Conservation (phyloP, 2,113 vertebrate genomes). For the Eudorcas thomsonii region DNA sequence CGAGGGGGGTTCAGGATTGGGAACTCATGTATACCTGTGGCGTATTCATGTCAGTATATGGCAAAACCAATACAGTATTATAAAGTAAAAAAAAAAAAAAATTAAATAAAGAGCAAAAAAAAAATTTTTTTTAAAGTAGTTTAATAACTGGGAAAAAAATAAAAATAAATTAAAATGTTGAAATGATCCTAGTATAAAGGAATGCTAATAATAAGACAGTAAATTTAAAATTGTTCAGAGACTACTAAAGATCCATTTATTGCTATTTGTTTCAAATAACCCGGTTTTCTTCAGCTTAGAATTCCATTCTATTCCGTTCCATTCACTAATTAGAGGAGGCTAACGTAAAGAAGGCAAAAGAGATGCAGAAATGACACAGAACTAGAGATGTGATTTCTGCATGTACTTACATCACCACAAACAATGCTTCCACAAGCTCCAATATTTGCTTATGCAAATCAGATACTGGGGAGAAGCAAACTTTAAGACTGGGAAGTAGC, state of each 20-base stretch:
- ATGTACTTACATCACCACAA: not conserved
- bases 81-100: too few relatives aligned
- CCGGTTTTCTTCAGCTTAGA: slow-evolving; percentile 3
- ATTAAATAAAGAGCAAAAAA: too few relatives aligned
- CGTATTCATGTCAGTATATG: too few relatives aligned
- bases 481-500: not conserved
- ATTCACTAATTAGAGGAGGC: not conserved
- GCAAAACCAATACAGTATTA: too few relatives aligned
- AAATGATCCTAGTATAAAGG: not conserved
- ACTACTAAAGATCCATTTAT: not conserved
- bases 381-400: not conserved
- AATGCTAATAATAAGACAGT: not conserved
- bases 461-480: not conserved
- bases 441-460: not conserved
- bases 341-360: not conserved
- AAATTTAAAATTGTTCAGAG: not conserved
- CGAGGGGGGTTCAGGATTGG: too few relatives aligned
- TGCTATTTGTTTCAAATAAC: slow-evolving; percentile 23
- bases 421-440: not conserved
- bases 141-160: not conserved
- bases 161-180: not conserved
- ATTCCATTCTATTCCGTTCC: not conserved
- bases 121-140: too few relatives aligned
- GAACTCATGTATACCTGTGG: too few relatives aligned
- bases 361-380: not conserved